Percentiles rank a stretch among this genome's conserved stretches.
phyloP scores from a whole-genome alignment of 2,888 invertebrate genomes.

The Eristalis pertinax region DNA sequence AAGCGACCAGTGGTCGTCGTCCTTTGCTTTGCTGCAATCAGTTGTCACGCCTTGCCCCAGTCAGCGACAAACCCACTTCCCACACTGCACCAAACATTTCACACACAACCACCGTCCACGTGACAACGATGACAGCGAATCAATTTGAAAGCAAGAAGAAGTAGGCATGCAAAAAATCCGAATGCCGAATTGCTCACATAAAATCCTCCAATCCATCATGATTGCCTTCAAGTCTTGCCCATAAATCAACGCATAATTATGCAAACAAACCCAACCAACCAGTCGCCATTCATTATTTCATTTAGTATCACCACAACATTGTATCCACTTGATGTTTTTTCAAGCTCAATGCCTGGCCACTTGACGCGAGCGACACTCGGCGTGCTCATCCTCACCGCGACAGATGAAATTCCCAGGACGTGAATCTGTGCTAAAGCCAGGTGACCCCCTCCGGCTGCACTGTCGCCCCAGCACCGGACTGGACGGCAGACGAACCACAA shows the following conservation, averaged over 20 bases:
- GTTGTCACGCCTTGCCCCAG: too few species aligned
- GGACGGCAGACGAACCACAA: neutral
- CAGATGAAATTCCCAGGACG: slow-evolving; percentile 24
- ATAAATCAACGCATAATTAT: slow-evolving; percentile 37
- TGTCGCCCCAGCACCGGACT: too few species aligned
- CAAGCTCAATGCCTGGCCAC: slow-evolving; percentile 14
- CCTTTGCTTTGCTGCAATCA: too few species aligned
- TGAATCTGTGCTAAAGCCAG: slow-evolving; percentile 14
- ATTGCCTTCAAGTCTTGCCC: slow-evolving; percentile 4
- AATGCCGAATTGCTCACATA: neutral
- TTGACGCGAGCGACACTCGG: neutral
- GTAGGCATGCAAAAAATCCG: neutral
- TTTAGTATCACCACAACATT: slow-evolving; percentile 23
- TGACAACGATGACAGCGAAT: slow-evolving; percentile 22
- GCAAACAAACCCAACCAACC: slow-evolving; percentile 15
- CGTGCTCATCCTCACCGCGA: neutral
- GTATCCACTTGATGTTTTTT: slow-evolving; percentile 4
- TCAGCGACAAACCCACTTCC: too few species aligned
- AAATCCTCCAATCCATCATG: neutral
- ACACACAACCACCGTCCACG: neutral
- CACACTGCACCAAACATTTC: too few species aligned
- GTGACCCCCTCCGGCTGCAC: neutral
- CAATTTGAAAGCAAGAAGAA: slow-evolving; percentile 4
- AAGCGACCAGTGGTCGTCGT: too few species aligned
- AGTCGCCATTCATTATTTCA: slow-evolving; percentile 35